Evolutionary conservation across 2,797 vertebrate genomes (phyloP).

Genomic region (Gouania willdenowi): DNA sequence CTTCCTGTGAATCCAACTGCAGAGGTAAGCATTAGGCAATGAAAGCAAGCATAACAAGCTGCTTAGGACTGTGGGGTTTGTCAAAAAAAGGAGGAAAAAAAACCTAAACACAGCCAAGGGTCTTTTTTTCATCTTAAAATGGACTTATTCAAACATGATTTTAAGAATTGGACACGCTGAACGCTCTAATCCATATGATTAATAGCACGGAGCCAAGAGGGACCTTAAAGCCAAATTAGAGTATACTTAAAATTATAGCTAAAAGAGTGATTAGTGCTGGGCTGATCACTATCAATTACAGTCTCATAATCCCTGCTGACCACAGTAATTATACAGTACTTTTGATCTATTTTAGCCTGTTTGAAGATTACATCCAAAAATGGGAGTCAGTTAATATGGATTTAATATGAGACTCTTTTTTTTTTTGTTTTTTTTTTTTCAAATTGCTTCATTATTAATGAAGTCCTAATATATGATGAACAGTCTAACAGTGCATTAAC

Average conservation of each 20-base stretch:
- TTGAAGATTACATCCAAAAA: constrained; percentile 66
- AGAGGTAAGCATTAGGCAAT: not conserved
- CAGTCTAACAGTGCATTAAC: no score
- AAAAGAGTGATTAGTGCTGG: constrained; percentile 69
- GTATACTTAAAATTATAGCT: constrained; percentile 59
- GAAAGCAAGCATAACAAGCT: not conserved
- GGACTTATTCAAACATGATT: constrained; percentile 34
- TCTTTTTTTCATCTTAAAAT: not conserved
- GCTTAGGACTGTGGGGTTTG: no score
- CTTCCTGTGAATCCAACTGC: no score
- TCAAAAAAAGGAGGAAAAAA: no score
- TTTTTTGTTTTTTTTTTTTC: no score
- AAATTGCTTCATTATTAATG: constrained; percentile 46
- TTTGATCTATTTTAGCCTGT: constrained; percentile 62
- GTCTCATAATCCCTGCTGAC: constrained; percentile 70
- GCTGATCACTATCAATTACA: constrained; percentile 72
- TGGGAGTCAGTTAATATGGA: constrained; percentile 49
- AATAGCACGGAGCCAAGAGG: constrained; percentile 62
- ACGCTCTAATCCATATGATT: constrained; percentile 65
- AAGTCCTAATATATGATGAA: no score
- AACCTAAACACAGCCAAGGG: no score
- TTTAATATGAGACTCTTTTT: constrained; percentile 56
- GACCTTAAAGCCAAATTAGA: constrained; percentile 61
- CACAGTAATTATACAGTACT: constrained; percentile 69
- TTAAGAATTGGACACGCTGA: constrained; percentile 53